Conservation (phyloP, 1,140 invertebrate genomes). For the Drosophila tristis region DNA sequence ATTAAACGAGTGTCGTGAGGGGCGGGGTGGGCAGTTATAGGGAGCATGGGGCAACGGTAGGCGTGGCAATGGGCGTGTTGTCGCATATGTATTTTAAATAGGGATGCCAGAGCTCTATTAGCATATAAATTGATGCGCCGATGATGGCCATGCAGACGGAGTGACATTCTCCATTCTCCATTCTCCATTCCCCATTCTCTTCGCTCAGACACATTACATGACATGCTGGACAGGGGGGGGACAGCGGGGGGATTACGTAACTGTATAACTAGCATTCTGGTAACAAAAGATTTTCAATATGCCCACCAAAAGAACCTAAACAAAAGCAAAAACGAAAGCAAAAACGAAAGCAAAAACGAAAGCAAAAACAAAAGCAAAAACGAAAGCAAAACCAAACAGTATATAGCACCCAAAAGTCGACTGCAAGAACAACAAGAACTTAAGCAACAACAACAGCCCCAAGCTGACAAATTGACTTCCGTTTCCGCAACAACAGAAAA, state of each 20-base stretch:
- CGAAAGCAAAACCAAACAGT: no score
- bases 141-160: conserved; percentile 24
- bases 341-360: no score
- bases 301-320: conserved; percentile 29
- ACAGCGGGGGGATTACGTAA: conserved; percentile 6
- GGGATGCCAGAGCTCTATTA: conserved; percentile 67
- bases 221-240: not conserved
- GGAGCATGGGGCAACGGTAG: not conserved
- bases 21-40: not conserved
- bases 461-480: conserved; percentile 81
- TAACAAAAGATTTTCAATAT: conserved; percentile 8
- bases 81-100: conserved; percentile 76
- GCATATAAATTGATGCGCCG: conserved; percentile 75
- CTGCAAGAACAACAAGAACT: not conserved
- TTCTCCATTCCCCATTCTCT: conserved; percentile 14
- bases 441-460: conserved; percentile 37
- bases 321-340: no score
- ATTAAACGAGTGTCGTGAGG: conserved; percentile 32
- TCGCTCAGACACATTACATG: conserved; percentile 12
- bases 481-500: conserved; percentile 65
- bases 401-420: no score
- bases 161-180: conserved; percentile 49
- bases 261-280: conserved; percentile 54
- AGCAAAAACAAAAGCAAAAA: not conserved
- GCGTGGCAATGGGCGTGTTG: conserved; percentile 40